Evolutionary conservation across 2,888 invertebrate species (phyloP).

Genomic region (Pyrochroa serraticornis): DNA sequence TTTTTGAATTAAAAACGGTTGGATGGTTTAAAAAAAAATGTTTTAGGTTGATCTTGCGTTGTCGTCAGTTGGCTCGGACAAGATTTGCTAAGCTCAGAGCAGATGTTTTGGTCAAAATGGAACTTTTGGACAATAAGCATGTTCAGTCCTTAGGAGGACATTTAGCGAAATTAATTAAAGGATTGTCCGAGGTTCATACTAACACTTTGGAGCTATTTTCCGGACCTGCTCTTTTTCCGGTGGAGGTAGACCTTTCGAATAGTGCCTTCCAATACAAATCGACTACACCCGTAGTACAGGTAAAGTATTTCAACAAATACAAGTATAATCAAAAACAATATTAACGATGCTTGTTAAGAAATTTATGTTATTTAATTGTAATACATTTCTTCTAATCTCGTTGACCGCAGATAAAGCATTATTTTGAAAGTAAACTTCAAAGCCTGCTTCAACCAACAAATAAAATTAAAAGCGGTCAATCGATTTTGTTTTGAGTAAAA

Average conservation of each 20-base stretch:
- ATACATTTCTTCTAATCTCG: too few species aligned
- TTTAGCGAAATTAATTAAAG: constrained; percentile 81
- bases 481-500: too few species aligned
- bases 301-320: constrained; percentile 27
- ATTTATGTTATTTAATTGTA: too few species aligned
- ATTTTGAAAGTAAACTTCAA: too few species aligned
- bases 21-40: neutral
- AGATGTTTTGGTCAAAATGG: constrained; percentile 96
- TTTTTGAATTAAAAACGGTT: constrained; percentile 38
- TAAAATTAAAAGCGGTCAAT: too few species aligned
- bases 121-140: constrained; percentile 96
- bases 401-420: too few species aligned
- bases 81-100: constrained; percentile 83
- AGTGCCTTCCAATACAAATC: constrained; percentile 91
- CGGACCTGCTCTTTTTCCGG: constrained; percentile 85
- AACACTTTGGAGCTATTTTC: constrained; percentile 80
- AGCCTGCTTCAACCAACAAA: too few species aligned
- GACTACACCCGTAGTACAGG: constrained; percentile 59
- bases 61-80: constrained; percentile 91
- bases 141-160: constrained; percentile 94
- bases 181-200: constrained; percentile 67
- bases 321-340: too few species aligned
- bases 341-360: too few species aligned
- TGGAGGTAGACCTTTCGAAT: constrained; percentile 92
- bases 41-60: constrained; percentile 84